phyloP scores from a whole-genome alignment of 2,888 invertebrate species.

The Flexamia atlantica region DNA sequence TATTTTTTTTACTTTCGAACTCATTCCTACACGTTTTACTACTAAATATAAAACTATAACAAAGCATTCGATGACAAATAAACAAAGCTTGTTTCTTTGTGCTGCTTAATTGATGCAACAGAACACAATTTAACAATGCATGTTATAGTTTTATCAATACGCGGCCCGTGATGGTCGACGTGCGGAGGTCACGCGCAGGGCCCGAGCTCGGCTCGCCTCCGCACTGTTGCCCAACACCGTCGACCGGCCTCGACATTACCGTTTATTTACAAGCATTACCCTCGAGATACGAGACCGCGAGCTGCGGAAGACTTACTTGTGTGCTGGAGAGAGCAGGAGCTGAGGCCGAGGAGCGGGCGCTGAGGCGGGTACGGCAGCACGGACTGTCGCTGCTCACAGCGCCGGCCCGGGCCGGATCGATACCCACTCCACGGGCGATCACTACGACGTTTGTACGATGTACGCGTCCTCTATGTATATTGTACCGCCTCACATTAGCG shows the following conservation, averaged over 20 bases:
- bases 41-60: too few relatives aligned
- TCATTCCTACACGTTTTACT: too few relatives aligned
- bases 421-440: background rate
- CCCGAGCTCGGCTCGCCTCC: background rate
- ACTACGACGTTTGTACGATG: background rate
- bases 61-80: too few relatives aligned
- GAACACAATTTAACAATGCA: too few relatives aligned
- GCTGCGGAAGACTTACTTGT: background rate
- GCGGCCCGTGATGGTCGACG: background rate
- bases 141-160: too few relatives aligned
- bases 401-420: constrained; percentile 37
- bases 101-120: too few relatives aligned
- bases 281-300: background rate
- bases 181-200: background rate
- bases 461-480: background rate
- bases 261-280: too few relatives aligned
- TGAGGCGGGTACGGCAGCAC: background rate
- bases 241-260: too few relatives aligned
- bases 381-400: constrained; percentile 4
- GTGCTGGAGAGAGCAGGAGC: background rate
- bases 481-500: too few relatives aligned
- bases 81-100: too few relatives aligned
- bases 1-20: too few relatives aligned
- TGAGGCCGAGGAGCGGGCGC: background rate
- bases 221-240: too few relatives aligned